These are phyloP conservation scores for Chlorodrepanis virens DNA, from an alignment of 2,113 vertebrate species.

Conservation along the genomic window DNA sequence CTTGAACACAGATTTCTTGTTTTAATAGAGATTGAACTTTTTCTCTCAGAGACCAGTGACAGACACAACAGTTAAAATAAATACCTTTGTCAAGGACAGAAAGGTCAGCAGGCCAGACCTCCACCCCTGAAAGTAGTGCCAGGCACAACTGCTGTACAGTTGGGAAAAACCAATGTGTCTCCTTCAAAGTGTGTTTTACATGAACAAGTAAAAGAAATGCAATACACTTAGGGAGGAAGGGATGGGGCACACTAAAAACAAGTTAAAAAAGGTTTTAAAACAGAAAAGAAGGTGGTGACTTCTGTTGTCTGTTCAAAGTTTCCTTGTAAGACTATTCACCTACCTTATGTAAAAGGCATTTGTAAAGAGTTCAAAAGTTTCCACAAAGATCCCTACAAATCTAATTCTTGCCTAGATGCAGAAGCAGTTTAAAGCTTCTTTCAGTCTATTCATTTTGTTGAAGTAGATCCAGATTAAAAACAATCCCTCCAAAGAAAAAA, in stretches of 20 bases:
- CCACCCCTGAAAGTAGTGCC: not conserved
- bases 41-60: not conserved
- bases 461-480: slow-evolving; percentile 36
- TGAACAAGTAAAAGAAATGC: not conserved
- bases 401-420: not conserved
- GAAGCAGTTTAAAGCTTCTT: slow-evolving; percentile 29
- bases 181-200: not conserved
- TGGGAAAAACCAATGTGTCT: not conserved
- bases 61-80: not conserved
- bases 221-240: not conserved
- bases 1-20: not conserved
- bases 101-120: not conserved
- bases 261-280: not conserved
- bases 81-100: not conserved
- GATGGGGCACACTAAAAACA: not conserved
- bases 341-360: not conserved
- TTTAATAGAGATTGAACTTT: not conserved
- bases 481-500: slow-evolving; percentile 8
- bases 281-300: not conserved
- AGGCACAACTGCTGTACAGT: rapidly evolving
- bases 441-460: not conserved
- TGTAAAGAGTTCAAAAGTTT: not conserved
- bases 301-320: not conserved
- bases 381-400: not conserved
- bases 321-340: not conserved